These are phyloP conservation scores for Mythimna lalbum DNA, from an alignment of 2,888 invertebrate species.

Conservation along the genomic window DNA sequence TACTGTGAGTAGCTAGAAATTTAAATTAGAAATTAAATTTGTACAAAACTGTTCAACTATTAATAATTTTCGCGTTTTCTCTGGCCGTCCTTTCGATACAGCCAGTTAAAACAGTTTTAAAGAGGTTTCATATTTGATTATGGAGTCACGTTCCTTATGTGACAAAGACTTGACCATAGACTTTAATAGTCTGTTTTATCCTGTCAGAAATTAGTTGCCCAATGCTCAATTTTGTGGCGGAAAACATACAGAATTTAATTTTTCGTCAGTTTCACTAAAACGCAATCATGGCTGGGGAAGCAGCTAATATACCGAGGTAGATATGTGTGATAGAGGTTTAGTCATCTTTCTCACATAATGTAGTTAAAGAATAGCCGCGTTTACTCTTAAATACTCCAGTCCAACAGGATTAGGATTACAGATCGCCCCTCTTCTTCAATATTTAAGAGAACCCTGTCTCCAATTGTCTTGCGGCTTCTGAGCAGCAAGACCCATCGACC, in stretches of 20 bases:
- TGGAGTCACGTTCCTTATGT: too few relatives aligned
- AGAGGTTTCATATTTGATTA: not conserved
- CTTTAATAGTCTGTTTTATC: too few relatives aligned
- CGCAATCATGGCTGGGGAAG: conserved; percentile 45
- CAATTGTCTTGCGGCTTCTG: not conserved
- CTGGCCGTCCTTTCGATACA: too few relatives aligned
- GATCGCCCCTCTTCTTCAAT: not conserved
- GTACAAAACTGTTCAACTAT: too few relatives aligned
- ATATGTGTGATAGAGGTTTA: not conserved
- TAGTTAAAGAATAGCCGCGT: not conserved
- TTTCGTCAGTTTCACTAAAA: not conserved
- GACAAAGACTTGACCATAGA: not conserved
- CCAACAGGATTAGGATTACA: not conserved
- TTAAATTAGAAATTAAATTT: too few relatives aligned
- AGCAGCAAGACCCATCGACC: not conserved
- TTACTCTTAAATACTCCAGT: not conserved
- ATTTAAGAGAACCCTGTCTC: too few relatives aligned
- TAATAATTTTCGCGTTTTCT: too few relatives aligned
- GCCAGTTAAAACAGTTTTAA: not conserved
- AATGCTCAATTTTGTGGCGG: not conserved
- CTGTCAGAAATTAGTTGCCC: not conserved
- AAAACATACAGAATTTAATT: not conserved
- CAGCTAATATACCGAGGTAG: conserved; percentile 4
- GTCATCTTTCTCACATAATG: not conserved
- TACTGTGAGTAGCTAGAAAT: not conserved